Conservation (phyloP, 2,888 invertebrate genomes). For the Parnassius mnemosyne region DNA sequence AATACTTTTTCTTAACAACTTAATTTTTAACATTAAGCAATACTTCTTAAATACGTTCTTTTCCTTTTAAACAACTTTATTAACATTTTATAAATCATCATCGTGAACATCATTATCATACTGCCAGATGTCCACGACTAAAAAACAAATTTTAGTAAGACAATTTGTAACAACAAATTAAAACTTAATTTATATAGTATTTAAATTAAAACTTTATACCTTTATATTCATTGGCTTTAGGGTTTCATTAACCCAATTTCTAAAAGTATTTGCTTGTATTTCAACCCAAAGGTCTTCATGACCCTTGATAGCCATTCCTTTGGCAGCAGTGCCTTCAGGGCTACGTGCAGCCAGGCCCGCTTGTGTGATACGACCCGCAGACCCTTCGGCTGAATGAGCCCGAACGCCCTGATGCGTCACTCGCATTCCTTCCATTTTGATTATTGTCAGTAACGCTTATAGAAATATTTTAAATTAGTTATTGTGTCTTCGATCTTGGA, state of each 20-base stretch:
- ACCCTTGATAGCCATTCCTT: conserved; percentile 96
- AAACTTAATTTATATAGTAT: background rate
- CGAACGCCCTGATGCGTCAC: conserved; percentile 80
- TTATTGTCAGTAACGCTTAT: conserved; percentile 19
- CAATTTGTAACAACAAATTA: background rate
- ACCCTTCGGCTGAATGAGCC: conserved; percentile 81
- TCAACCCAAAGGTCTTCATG: conserved; percentile 98
- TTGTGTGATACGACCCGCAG: conserved; percentile 83
- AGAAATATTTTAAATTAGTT: conserved; percentile 29
- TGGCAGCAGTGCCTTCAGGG: conserved; percentile 95
- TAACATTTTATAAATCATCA: too few relatives aligned
- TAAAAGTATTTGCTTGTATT: conserved; percentile 96
- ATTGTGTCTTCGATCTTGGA: conserved; percentile 46
- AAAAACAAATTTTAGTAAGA: background rate
- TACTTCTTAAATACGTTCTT: too few relatives aligned
- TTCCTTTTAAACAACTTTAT: too few relatives aligned
- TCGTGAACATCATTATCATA: too few relatives aligned
- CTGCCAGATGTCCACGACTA: too few relatives aligned
- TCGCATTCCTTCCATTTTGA: conserved; percentile 74
- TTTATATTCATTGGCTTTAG: conserved; percentile 85
- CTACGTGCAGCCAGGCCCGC: conserved; percentile 93
- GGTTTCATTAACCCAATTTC: conserved; percentile 98
- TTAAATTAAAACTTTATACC: conserved; percentile 49
- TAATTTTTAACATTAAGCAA: too few relatives aligned
- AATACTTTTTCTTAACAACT: too few relatives aligned